These are phyloP conservation scores for Oryzias woworae DNA, from an alignment of 2,113 vertebrate species.

Conservation along the genomic window DNA sequence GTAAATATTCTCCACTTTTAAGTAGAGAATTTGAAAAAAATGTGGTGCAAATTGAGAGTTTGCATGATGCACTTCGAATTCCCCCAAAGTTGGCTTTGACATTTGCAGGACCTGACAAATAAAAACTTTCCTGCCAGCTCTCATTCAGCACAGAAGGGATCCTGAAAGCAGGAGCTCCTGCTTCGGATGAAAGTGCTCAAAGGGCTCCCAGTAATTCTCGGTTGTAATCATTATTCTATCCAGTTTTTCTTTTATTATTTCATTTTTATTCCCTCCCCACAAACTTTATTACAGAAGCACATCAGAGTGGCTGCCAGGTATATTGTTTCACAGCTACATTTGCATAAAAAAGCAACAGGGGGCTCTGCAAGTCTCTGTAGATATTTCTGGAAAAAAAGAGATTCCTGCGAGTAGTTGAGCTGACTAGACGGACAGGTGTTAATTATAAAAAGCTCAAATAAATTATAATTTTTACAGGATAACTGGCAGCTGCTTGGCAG, in stretches of 20 bases:
- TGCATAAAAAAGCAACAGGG: slow-evolving; percentile 62
- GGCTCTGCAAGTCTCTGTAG: slow-evolving; percentile 32
- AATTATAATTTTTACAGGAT: slow-evolving; percentile 23
- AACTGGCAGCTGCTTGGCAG: slow-evolving; percentile 3
- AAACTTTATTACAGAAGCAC: slow-evolving; percentile 54
- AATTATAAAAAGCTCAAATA: slow-evolving; percentile 35
- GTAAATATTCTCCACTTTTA: no score
- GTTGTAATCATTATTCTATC: slow-evolving; percentile 60
- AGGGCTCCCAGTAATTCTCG: slow-evolving; percentile 39
- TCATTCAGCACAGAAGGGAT: slow-evolving; percentile 27
- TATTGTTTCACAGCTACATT: slow-evolving; percentile 51
- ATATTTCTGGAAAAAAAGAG: slow-evolving; percentile 38
- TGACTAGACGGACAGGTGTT: slow-evolving; percentile 27
- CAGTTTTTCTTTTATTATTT: slow-evolving; percentile 51
- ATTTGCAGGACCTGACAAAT: slow-evolving; percentile 16
- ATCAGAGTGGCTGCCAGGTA: slow-evolving; percentile 50
- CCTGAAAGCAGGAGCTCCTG: slow-evolving; percentile 43
- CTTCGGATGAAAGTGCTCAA: slow-evolving; percentile 44
- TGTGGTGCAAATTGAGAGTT: no score
- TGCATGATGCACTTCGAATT: background rate
- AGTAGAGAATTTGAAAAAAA: no score
- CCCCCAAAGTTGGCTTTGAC: slow-evolving; percentile 3
- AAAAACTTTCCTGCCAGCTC: slow-evolving; percentile 20
- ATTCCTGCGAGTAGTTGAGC: slow-evolving; percentile 30
- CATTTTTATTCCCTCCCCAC: slow-evolving; percentile 6